Base-by-base conservation (phyloP, 2,888 invertebrate genomes). In the Smittia aterrima region DNA sequence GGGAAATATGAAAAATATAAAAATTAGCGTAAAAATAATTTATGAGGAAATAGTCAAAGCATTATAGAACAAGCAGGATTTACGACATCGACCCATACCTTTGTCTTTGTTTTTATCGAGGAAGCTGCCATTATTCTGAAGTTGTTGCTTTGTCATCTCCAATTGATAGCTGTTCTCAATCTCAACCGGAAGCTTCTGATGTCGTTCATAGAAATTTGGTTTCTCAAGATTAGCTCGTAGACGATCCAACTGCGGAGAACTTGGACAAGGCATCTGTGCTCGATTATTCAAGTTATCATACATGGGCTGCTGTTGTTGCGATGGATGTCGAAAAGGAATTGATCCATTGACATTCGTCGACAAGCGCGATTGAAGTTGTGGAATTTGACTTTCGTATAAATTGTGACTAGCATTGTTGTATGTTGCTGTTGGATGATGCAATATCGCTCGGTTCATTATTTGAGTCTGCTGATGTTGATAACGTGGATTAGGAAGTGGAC, bases 201-300 rank as follows among this genome's bases (percentile, higher is more conserved):
- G 66, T 40, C 66, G 64, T 27, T 74, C 74, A 41, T 74, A 74
- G 27, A 74, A 74, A 47, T 74, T 74, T 24, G 53, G 66, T 18
- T 74, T 74, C 32, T 74, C 66, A 24, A 74, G n/a, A 32, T 74
- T 74, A 0, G 32, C 47, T 41, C 74, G 41, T 4, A 74, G 18
- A 32, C 74, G 64, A 66, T 74, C 74, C 11, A 74, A 25, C 41
- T 74, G 66, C 9, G 74, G 74, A 13, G 74, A 74, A 20, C 18
- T 24, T 58, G 72, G 72, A 18, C 72, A 62, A n/a, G 72, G 25
- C 11, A 72, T 58, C 41, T 62, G 74, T n/a, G 64, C 58, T 64
- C 66, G 74, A 66, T 66, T n/a, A 24, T 13, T 40, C 27, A 58
- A 32, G 20, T 72, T 58, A 13, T 58, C 38, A 40, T 58, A 67